Conservation (phyloP, 2,113 vertebrate species). For the Tyto alba region DNA sequence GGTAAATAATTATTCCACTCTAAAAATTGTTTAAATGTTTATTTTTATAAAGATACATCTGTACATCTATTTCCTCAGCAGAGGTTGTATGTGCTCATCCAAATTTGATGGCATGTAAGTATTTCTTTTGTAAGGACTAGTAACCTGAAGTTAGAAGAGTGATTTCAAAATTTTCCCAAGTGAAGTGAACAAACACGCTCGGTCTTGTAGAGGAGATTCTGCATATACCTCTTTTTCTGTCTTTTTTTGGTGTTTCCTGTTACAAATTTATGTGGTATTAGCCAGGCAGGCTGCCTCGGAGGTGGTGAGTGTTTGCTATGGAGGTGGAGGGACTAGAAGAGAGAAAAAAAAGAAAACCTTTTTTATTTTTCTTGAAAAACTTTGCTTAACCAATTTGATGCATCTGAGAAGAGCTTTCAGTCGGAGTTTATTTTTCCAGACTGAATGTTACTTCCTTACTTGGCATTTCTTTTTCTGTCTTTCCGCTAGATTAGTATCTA, state of each 20-base stretch:
- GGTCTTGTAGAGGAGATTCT: not conserved
- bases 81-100: not conserved
- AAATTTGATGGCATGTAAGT: not conserved
- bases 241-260: not conserved
- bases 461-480: not conserved
- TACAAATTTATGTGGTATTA: not conserved
- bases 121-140: not conserved
- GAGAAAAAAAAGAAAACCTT: not conserved
- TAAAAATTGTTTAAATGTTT: not conserved
- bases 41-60: not conserved
- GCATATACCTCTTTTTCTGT: not conserved
- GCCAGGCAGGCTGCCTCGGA: not conserved
- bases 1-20: not conserved
- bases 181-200: fast-evolving
- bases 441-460: not conserved
- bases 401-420: not conserved
- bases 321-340: not conserved
- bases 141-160: not conserved
- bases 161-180: not conserved
- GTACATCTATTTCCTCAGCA: not conserved
- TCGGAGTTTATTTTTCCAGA: not conserved
- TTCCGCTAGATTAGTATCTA: not conserved
- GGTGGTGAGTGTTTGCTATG: not conserved
- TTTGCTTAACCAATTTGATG: not conserved
- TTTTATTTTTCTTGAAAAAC: not conserved